These are phyloP conservation scores for Iphiclides podalirius DNA, from an alignment of 2,888 invertebrate genomes.

Conservation along the genomic window DNA sequence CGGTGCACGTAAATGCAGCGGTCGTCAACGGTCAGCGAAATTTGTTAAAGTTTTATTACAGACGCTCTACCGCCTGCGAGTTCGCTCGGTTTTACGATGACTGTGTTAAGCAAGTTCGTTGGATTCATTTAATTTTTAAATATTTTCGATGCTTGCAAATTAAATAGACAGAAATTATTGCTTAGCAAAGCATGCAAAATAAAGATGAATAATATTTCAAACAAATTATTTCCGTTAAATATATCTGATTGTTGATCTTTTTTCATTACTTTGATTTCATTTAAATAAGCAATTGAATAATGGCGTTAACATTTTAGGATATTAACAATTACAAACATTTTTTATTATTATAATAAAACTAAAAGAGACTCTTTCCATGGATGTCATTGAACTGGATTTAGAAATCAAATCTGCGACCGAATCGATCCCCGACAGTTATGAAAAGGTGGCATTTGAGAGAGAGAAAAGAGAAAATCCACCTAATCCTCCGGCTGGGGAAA, in stretches of 20 bases:
- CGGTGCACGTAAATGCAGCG: conserved; percentile 49
- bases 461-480: conserved; percentile 54
- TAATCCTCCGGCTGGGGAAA: conserved; percentile 56
- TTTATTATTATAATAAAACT: too few species aligned
- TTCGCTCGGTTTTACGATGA: conserved; percentile 22
- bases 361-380: conserved; percentile 25
- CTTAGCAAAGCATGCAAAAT: too few species aligned
- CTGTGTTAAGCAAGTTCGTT: conserved; percentile 17
- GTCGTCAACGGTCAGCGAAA: conserved; percentile 49
- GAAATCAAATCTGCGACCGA: conserved; percentile 56
- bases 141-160: too few species aligned
- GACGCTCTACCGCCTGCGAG: conserved; percentile 34
- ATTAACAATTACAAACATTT: too few species aligned
- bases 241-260: too few species aligned
- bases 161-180: too few species aligned
- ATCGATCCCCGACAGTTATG: conserved; percentile 70
- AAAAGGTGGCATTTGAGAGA: conserved; percentile 59
- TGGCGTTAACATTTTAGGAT: too few species aligned
- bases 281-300: too few species aligned
- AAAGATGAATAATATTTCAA: too few species aligned
- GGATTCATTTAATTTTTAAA: conserved; percentile 7
- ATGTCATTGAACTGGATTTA: conserved; percentile 47
- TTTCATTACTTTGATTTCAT: too few species aligned
- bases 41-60: conserved; percentile 41
- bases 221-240: too few species aligned